Percentiles rank a stretch among this genome's conserved stretches.
Conservation (phyloP, 2,888 invertebrate genomes). For the Trachelus stipa region DNA sequence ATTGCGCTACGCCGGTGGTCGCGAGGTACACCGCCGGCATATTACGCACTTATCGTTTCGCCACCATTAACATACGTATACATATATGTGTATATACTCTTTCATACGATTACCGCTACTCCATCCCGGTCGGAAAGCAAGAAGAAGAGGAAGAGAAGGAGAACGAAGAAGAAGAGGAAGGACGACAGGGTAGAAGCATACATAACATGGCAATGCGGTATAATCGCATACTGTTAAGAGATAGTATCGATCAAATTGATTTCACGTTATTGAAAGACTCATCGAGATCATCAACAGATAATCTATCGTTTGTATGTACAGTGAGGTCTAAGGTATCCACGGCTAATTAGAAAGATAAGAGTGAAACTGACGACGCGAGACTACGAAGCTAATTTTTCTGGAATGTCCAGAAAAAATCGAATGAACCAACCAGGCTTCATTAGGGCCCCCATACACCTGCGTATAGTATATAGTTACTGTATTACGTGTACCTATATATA, state of each 20-base stretch:
- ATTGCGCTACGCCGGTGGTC: slow-evolving; percentile 60
- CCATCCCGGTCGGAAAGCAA: slow-evolving; percentile 10
- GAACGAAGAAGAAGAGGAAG: slow-evolving; percentile 15
- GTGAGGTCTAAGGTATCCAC: not conserved
- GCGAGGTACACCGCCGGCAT: slow-evolving; percentile 42
- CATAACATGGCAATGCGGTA: not conserved
- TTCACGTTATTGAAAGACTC: slow-evolving; percentile 40
- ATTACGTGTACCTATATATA: not conserved
- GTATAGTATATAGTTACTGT: too few species aligned
- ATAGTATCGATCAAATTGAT: slow-evolving; percentile 33
- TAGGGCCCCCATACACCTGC: not conserved
- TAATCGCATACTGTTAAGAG: not conserved
- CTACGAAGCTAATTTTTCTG: not conserved
- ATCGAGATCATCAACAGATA: not conserved
- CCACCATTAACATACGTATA: slow-evolving; percentile 49
- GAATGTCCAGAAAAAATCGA: not conserved
- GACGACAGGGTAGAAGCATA: slow-evolving; percentile 1
- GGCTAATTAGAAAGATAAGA: not conserved
- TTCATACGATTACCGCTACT: slow-evolving; percentile 24
- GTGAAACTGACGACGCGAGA: not conserved
- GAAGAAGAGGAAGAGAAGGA: slow-evolving; percentile 11
- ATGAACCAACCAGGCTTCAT: not conserved
- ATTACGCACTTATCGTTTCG: slow-evolving; percentile 51
- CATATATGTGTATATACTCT: slow-evolving; percentile 5
- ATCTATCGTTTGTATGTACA: not conserved